Evolutionary conservation across 2,888 invertebrate genomes (phyloP), one percentile per base, ranked within the genome.

Genomic region (Ceraclea dissimilis): DNA sequence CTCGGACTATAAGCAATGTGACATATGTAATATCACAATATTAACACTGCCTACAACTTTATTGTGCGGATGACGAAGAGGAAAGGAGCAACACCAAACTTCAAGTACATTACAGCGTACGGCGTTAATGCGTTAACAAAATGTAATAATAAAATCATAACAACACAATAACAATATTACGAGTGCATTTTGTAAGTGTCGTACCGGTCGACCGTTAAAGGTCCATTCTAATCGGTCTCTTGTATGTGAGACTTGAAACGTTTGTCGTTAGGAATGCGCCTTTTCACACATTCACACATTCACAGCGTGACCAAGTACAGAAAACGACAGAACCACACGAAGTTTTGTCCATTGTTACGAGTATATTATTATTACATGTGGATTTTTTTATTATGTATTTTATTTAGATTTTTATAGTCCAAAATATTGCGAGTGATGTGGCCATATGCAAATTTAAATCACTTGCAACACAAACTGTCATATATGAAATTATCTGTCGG

Each of bases 71-170:
- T n/a, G n/a, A n/a, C n/a, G n/a, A n/a, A n/a, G n/a, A n/a, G n/a
- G n/a, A n/a, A n/a, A n/a, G n/a, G n/a, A n/a, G n/a, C n/a, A n/a
- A n/a, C n/a, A n/a, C n/a, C n/a, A n/a, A n/a, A n/a, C n/a, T n/a
- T n/a, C n/a, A n/a, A n/a, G n/a, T n/a, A n/a, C n/a, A n/a, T n/a
- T 26, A 4, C 26, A 26, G 26, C 26, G 19, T 11, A 19, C 18
- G 20, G 46, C 20, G 46, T 46, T 46, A 46, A 46, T 46, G 46
- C 46, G 46, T 19, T 19, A 46, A 46, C 46, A 46, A 46, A 46
- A 46, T 46, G 18, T 4, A 46, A 46, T 46, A 2, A 20, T 46
- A 19, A 19, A 46, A 20, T 46, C 46, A 46, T 46, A 46, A 46
- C 18, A 46, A 26, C 26, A 26, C 26, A 26, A 26, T 26, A 26